Evolutionary conservation across 1,140 invertebrate genomes (phyloP), one percentile per base, ranked within the genome.

Genomic region (Notospermus geniculatus): DNA sequence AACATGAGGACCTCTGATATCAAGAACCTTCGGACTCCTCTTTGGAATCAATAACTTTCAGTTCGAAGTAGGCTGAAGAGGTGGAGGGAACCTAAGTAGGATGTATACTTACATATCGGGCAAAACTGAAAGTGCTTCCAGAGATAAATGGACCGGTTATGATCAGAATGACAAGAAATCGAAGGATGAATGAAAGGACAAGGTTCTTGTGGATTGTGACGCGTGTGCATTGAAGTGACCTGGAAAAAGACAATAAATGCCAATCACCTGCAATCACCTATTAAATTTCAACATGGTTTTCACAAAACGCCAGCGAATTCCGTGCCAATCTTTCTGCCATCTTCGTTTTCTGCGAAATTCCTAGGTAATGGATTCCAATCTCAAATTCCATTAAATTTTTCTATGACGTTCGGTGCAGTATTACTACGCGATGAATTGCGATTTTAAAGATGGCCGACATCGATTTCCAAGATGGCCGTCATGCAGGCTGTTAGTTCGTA

Each of bases 141-240:
- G 67, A 67, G 23, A 76, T 66, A 59, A 65, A 71, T 5, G 76
- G 73, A 52, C 74, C 75, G 17, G 72, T 62, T 29, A 74, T 68
- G 39, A 78, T 55, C 25, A 80, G 71, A 55, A 71, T 62, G 27
- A 75, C 53, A 41, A 77, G 55, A 59, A 73, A 80, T 9, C 71
- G 71, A 59, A 84, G 71, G 7, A 84, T 80, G 71, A 84, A 84
- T 1, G 83, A 82, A 17, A 80, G 23, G 22, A 81, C 79, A 7
- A 83, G 71, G 65, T 83, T 77, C 57, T 80, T 81, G 72, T 82
- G 81, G 28, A 83, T 82, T 2, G 81, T 77, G 64, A 94, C 95
- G 60, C 94, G 85, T 11, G 91, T 90, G 78, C 92, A 95, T 64
- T 86, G 83, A 29, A 86, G 85, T 87, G 85, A 94, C 89, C 90